Conservation (phyloP, 2,888 invertebrate genomes). For the Caenorhabditis zanzibari region DNA sequence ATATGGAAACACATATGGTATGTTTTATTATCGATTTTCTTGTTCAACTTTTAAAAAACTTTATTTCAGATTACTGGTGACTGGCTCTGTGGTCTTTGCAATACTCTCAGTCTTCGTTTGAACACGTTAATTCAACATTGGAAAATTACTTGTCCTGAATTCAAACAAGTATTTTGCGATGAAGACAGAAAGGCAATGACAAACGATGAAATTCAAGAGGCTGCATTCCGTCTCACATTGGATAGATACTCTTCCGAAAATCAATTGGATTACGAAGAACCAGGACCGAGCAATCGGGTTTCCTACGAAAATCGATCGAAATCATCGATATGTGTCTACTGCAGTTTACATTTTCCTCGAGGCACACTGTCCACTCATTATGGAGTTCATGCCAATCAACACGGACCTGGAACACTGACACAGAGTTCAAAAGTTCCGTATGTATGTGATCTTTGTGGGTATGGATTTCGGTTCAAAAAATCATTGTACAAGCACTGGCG, state of each 20-base stretch:
- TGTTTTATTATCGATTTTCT: not conserved
- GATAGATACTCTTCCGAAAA: slow-evolving; percentile 1
- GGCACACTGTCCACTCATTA: slow-evolving; percentile 9
- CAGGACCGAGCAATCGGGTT: not conserved
- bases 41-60: not conserved
- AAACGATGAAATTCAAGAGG: slow-evolving; percentile 21
- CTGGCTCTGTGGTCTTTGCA: slow-evolving; percentile 39
- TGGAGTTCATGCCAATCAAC: slow-evolving; percentile 1
- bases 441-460: slow-evolving; percentile 53
- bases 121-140: slow-evolving; percentile 26
- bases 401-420: not conserved
- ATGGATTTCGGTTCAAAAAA: slow-evolving; percentile 49
- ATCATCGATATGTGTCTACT: slow-evolving; percentile 5
- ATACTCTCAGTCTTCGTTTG: slow-evolving; percentile 22
- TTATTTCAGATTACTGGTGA: slow-evolving; percentile 46
- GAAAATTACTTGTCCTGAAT: slow-evolving; percentile 32
- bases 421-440: slow-evolving; percentile 1
- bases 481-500: slow-evolving; percentile 37
- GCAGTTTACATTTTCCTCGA: slow-evolving; percentile 16
- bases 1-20: slow-evolving; percentile 50
- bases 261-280: not conserved
- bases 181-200: slow-evolving; percentile 44
- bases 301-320: not conserved
- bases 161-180: slow-evolving; percentile 18
- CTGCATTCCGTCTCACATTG: slow-evolving; percentile 35